A percentile compares a stretch with the other conserved stretches of the same genome.
These are phyloP conservation scores for Metallyticus violacea DNA, from an alignment of 2,888 invertebrate genomes.

Conservation along the genomic window DNA sequence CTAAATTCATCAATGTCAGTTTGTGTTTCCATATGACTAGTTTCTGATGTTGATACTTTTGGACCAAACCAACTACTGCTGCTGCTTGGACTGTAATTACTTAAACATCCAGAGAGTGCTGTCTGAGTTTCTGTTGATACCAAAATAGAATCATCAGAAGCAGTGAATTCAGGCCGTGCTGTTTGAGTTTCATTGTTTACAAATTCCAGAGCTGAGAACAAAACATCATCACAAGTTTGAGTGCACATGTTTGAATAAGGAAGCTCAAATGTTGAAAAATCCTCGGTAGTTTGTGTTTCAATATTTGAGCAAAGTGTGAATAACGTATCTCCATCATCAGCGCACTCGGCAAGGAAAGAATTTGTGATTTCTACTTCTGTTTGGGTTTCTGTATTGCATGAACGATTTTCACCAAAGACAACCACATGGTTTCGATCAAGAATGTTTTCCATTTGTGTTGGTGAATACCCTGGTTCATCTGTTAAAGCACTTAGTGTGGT, in stretches of 20 bases:
- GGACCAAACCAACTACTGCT: not conserved
- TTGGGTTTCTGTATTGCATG: slow-evolving; percentile 59
- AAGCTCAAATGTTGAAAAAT: slow-evolving; percentile 45
- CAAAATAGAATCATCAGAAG: slow-evolving; percentile 49
- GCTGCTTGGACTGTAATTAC: not conserved
- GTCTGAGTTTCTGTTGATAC: slow-evolving; percentile 62
- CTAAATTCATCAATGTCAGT: slow-evolving; percentile 28
- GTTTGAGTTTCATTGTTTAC: slow-evolving; percentile 65
- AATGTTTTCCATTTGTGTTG: slow-evolving; percentile 37
- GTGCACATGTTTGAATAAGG: slow-evolving; percentile 51
- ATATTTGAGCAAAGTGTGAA: slow-evolving; percentile 33
- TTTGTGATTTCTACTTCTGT: slow-evolving; percentile 49
- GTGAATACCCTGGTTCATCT: slow-evolving; percentile 43
- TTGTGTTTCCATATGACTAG: slow-evolving; percentile 32
- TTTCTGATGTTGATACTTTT: slow-evolving; percentile 17
- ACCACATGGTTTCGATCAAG: slow-evolving; percentile 11
- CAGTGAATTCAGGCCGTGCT: slow-evolving; percentile 50
- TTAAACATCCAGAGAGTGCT: slow-evolving; percentile 11
- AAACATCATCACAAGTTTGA: slow-evolving; percentile 55
- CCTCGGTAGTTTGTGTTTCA: slow-evolving; percentile 45
- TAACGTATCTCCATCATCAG: slow-evolving; percentile 27
- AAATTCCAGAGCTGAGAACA: slow-evolving; percentile 55
- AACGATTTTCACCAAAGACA: slow-evolving; percentile 42
- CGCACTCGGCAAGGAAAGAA: slow-evolving; percentile 32
- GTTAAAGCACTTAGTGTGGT: slow-evolving; percentile 38